Conservation (phyloP, 2,888 invertebrate genomes). For the Mellilla xanthometata region DNA sequence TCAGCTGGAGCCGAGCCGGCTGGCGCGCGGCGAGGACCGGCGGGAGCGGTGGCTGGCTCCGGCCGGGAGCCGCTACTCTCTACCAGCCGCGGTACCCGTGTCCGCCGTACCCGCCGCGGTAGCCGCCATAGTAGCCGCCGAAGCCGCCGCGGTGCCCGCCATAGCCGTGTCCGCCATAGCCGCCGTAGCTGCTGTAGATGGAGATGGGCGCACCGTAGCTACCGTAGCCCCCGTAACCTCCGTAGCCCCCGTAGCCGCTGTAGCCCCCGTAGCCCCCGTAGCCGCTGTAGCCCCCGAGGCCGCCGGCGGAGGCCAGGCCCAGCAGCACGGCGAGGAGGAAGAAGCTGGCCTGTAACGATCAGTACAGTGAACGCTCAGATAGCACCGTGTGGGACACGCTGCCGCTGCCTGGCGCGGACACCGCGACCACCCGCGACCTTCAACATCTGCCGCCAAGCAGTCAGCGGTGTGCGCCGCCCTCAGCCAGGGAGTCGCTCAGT, state of each 20-base stretch:
- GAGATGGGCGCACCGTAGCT: constrained; percentile 7
- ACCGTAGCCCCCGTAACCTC: constrained; percentile 20
- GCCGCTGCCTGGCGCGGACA: too few relatives aligned
- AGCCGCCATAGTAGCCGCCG: constrained; percentile 11
- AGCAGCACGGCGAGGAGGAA: constrained; percentile 40
- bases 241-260: constrained; percentile 9
- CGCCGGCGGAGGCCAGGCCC: constrained; percentile 49
- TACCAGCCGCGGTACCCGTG: constrained; percentile 7
- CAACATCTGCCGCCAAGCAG: too few relatives aligned
- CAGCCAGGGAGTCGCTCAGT: too few relatives aligned
- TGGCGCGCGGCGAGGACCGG: too few relatives aligned
- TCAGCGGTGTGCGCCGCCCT: too few relatives aligned
- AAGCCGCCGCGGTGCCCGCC: constrained; percentile 11
- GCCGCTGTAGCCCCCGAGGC: constrained; percentile 26
- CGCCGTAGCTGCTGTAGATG: constrained; percentile 7
- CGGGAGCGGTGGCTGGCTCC: too few relatives aligned
- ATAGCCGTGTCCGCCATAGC: constrained; percentile 5
- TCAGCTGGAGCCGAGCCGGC: not conserved
- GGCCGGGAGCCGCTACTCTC: too few relatives aligned
- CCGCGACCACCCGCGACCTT: too few relatives aligned
- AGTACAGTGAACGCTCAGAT: not conserved
- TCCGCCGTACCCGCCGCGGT: constrained; percentile 10
- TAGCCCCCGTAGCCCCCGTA: constrained; percentile 10
- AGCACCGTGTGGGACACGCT: too few relatives aligned
- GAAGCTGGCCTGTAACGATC: constrained; percentile 31